Percentiles rank a stretch among this genome's conserved stretches.
These are phyloP conservation scores for Chironomus riparius DNA, from an alignment of 2,888 invertebrate genomes.

Conservation along the genomic window DNA sequence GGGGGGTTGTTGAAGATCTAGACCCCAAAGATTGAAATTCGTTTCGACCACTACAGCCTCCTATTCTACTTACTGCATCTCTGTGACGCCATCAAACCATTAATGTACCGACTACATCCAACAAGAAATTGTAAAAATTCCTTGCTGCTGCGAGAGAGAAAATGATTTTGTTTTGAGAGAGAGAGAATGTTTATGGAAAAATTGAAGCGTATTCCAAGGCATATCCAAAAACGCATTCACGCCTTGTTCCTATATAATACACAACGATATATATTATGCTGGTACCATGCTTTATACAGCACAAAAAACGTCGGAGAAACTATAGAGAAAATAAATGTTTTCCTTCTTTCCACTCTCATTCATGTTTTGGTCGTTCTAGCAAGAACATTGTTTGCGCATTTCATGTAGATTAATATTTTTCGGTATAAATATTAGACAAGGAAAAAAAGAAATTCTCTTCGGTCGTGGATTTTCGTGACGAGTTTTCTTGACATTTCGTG, in stretches of 20 bases:
- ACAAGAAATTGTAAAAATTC: no score
- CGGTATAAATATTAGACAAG: not conserved
- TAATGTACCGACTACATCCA: no score
- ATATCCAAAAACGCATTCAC: not conserved
- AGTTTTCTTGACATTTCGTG: not conserved
- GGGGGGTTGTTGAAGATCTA: no score
- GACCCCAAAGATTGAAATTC: no score
- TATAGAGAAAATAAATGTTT: not conserved
- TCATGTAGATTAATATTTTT: no score
- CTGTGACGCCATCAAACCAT: not conserved
- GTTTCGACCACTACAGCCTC: no score
- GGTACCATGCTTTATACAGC: not conserved
- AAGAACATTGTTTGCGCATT: slow-evolving; percentile 5
- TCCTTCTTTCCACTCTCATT: slow-evolving; percentile 14
- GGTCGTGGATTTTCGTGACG: not conserved
- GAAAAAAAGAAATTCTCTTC: not conserved
- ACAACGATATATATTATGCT: not conserved
- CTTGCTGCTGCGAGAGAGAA: no score
- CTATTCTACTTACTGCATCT: no score
- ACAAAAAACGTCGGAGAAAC: not conserved
- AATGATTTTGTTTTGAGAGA: not conserved
- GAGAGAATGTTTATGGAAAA: not conserved
- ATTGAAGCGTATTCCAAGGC: not conserved
- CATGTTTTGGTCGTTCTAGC: slow-evolving; percentile 3
- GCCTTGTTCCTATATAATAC: not conserved